Percentiles rank a stretch among this genome's conserved stretches.
phyloP scores from a whole-genome alignment of 2,113 vertebrate genomes.

The Hippolais icterina region DNA sequence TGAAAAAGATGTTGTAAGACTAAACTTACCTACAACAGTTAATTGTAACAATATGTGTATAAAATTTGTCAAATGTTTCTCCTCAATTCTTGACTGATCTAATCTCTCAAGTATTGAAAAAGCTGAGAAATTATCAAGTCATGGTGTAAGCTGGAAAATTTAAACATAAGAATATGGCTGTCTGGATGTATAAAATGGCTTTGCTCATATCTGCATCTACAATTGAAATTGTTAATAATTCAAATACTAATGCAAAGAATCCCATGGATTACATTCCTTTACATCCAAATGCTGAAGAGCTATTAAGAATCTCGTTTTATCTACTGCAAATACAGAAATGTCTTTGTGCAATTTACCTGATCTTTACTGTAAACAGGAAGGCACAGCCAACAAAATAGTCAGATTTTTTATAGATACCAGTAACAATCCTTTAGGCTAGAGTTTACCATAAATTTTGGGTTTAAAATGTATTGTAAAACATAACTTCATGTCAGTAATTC shows the following conservation, averaged over 20 bases:
- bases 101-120: neutral
- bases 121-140: neutral
- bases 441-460: neutral
- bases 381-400: neutral
- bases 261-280: neutral
- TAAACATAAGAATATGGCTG: neutral
- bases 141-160: neutral
- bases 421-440: neutral
- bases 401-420: neutral
- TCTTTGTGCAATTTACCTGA: neutral
- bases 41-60: neutral
- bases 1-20: neutral
- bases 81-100: neutral
- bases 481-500: neutral
- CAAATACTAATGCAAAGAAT: neutral
- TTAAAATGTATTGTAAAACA: neutral
- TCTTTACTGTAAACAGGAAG: neutral
- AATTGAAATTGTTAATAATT: neutral
- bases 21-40: neutral
- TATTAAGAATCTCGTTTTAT: neutral
- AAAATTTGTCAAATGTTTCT: neutral
- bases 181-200: neutral
- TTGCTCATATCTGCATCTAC: neutral
- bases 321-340: neutral
- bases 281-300: neutral